These are phyloP conservation scores for Halcyon smyrnensis DNA, from an alignment of 2,797 vertebrate genomes.

Conservation along the genomic window DNA sequence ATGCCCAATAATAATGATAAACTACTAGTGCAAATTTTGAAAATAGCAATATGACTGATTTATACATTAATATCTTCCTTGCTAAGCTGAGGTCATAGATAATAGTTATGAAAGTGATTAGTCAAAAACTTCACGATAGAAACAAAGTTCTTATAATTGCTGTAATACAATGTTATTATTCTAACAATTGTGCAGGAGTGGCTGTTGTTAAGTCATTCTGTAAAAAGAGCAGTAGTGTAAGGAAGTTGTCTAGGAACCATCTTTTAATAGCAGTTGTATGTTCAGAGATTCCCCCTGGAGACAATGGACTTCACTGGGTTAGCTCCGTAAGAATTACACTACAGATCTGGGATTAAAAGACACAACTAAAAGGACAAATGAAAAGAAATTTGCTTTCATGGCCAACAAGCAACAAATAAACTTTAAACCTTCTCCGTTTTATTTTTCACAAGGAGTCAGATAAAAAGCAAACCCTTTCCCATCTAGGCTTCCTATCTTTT, in stretches of 20 bases:
- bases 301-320: background rate
- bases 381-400: background rate
- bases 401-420: background rate
- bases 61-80: background rate
- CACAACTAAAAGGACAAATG: background rate
- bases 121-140: background rate
- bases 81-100: background rate
- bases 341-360: background rate
- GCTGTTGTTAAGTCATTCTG: background rate
- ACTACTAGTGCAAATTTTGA: background rate
- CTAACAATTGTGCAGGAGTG: background rate
- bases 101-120: background rate
- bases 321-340: background rate
- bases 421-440: background rate
- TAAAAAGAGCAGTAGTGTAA: background rate
- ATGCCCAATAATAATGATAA: background rate
- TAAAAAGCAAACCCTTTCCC: background rate
- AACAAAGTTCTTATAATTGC: background rate
- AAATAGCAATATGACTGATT: background rate
- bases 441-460: background rate
- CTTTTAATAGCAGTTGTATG: background rate
- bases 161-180: background rate
- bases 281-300: background rate
- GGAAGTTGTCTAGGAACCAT: background rate
- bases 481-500: background rate